These are phyloP conservation scores for Vulpes lagopus DNA, from an alignment of 2,113 vertebrate species.

Conservation along the genomic window DNA sequence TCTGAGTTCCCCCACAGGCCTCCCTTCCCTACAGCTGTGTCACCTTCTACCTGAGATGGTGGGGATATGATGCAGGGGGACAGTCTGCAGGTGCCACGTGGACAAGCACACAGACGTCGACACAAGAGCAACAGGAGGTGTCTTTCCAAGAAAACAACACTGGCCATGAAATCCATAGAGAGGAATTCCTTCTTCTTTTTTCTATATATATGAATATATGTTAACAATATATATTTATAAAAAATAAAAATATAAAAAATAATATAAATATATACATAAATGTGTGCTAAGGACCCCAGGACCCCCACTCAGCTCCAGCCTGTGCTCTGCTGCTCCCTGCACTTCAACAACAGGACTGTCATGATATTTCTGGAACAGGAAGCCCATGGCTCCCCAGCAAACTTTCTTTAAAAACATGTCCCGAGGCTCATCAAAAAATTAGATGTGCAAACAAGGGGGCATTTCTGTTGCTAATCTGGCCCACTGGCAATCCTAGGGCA, in stretches of 20 bases:
- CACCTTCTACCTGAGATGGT: constrained; percentile 88
- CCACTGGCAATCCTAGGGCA: background rate
- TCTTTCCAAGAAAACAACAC: constrained; percentile 79
- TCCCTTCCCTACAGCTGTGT: constrained; percentile 71
- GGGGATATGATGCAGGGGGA: constrained; percentile 77
- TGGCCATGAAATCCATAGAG: constrained; percentile 81
- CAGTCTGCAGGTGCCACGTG: constrained; percentile 72
- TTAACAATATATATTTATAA: no score
- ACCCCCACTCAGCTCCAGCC: background rate
- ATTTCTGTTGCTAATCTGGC: background rate
- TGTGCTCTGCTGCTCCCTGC: background rate
- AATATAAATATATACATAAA: background rate
- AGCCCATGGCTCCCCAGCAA: background rate
- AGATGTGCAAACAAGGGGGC: background rate
- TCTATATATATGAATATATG: no score
- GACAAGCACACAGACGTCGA: constrained; percentile 73
- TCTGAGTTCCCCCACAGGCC: constrained; percentile 69
- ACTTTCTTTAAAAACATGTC: background rate
- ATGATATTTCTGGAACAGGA: background rate
- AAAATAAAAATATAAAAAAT: no score
- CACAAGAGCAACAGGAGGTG: constrained; percentile 71
- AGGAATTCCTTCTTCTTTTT: constrained; percentile 65
- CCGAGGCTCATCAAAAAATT: background rate
- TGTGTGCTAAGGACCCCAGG: background rate
- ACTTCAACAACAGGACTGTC: background rate